Evolutionary conservation across 2,888 invertebrate genomes (phyloP).

Genomic region (Quadroppia sp.): DNA sequence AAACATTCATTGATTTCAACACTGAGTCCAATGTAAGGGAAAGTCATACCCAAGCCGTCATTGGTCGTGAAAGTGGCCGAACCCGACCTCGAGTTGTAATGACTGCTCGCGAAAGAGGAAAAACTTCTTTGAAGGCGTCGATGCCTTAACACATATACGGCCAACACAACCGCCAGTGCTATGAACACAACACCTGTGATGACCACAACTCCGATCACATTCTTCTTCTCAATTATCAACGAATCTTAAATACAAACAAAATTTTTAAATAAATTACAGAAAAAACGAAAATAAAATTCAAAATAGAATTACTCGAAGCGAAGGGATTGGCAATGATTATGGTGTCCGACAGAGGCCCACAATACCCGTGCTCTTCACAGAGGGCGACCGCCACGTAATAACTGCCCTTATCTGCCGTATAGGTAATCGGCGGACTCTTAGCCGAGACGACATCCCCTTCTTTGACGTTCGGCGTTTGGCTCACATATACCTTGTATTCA

Average conservation of each 20-base stretch:
- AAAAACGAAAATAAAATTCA: constrained; percentile 7
- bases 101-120: constrained; percentile 73
- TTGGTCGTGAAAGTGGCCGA: constrained; percentile 74
- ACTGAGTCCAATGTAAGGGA: no score
- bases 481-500: constrained; percentile 64
- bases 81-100: constrained; percentile 79
- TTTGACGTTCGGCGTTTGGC: constrained; percentile 51
- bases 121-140: constrained; percentile 71
- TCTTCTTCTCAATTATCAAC: constrained; percentile 49
- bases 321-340: constrained; percentile 45
- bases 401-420: constrained; percentile 45
- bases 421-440: constrained; percentile 44
- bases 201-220: constrained; percentile 57
- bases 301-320: constrained; percentile 30
- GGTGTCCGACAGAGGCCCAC: constrained; percentile 50
- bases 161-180: constrained; percentile 60
- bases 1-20: neutral
- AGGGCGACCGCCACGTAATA: constrained; percentile 51
- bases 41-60: constrained; percentile 64
- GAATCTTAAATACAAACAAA: neutral
- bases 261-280: constrained; percentile 14
- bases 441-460: constrained; percentile 44
- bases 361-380: constrained; percentile 50
- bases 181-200: constrained; percentile 59
- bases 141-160: constrained; percentile 65